These are phyloP conservation scores for Drosophila melanogaster DNA, from an alignment of 1,140 invertebrate genomes.

Conservation along the genomic window Release_6_plus_ISO1_MT NT_033779.5:9132501-9133000, in stretches of 20 bases:
- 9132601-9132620: constrained; percentile 60
- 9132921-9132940: constrained; percentile 46
- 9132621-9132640: constrained; percentile 63
- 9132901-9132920: constrained; percentile 33
- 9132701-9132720: constrained; percentile 60
- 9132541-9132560: constrained; percentile 20
- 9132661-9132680: constrained; percentile 78
- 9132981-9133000: constrained; percentile 37
- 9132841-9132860: constrained; percentile 29
- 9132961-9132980: constrained; percentile 30
- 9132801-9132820: constrained; percentile 13
- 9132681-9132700: constrained; percentile 47
- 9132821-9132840: constrained; percentile 6
- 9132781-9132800: constrained; percentile 63
- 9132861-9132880: constrained; percentile 47
- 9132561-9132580: constrained; percentile 42
- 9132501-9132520: constrained; percentile 12
- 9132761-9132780: constrained; percentile 20
- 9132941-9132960: constrained; percentile 43
- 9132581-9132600: constrained; percentile 23
- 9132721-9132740: constrained; percentile 74
- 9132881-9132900: constrained; percentile 28
- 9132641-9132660: constrained; percentile 72
- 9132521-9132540: constrained; percentile 22
- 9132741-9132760: constrained; percentile 19